Conservation (phyloP, 2,113 vertebrate species). For the Larimichthys crocea region DNA sequence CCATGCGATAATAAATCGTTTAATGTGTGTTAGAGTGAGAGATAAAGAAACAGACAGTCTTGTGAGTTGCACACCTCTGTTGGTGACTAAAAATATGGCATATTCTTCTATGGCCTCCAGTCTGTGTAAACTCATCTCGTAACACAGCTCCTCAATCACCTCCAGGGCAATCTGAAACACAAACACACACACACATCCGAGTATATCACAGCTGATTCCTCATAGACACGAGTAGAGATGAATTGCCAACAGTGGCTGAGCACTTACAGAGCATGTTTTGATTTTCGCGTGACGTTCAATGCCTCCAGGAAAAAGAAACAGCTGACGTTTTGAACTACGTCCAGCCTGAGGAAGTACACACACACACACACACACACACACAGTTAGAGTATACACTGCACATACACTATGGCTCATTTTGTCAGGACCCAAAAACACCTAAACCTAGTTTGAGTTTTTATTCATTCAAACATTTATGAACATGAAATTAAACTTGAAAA, state of each 20-base stretch:
- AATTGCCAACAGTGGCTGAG: neutral
- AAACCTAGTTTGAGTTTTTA: neutral
- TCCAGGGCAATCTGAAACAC: conserved; percentile 90
- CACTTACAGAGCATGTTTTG: conserved; percentile 92
- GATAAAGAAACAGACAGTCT: neutral
- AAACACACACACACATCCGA: neutral
- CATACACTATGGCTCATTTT: conserved; percentile 1
- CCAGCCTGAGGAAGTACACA: conserved; percentile 85
- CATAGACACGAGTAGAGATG: neutral
- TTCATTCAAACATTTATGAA: too few species aligned
- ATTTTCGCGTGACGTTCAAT: conserved; percentile 95
- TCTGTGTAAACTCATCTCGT: conserved; percentile 91
- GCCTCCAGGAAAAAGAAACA: conserved; percentile 94
- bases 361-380: conserved; percentile 40
- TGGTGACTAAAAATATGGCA: conserved; percentile 91
- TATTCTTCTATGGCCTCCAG: conserved; percentile 91
- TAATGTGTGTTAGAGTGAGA: conserved; percentile 9
- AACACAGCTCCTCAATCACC: conserved; percentile 93
- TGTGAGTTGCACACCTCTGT: conserved; percentile 82
- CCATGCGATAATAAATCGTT: neutral
- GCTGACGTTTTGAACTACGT: conserved; percentile 96
- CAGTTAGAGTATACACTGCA: neutral
- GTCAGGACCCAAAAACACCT: neutral
- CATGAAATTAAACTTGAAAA: too few species aligned
- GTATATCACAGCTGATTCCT: neutral